Conservation (phyloP, 2,888 invertebrate species). For the Drosophila mercatorum region DNA sequence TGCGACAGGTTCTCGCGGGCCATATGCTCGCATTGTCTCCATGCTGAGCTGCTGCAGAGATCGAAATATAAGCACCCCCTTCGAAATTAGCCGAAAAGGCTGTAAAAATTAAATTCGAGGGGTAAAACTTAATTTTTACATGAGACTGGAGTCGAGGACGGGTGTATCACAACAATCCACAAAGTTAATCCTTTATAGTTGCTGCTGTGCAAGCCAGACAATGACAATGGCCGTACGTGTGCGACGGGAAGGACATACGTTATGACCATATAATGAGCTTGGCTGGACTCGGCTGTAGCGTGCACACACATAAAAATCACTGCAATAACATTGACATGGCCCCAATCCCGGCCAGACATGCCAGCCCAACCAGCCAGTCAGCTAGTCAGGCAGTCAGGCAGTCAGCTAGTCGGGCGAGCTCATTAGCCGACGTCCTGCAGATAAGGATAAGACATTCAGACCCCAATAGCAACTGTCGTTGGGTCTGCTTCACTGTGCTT, state of each 20-base stretch:
- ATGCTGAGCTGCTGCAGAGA: not conserved
- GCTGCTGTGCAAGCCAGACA: conserved; percentile 34
- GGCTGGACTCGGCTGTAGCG: conserved; percentile 47
- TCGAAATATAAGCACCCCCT: conserved; percentile 3
- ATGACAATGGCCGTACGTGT: conserved; percentile 46
- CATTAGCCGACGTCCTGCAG: conserved; percentile 71
- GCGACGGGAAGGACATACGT: conserved; percentile 50
- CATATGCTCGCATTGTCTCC: conserved; percentile 60
- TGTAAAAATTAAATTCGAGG: conserved; percentile 60
- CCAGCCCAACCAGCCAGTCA: conserved; percentile 19
- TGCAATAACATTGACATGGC: conserved; percentile 75
- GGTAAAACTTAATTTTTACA: conserved; percentile 64
- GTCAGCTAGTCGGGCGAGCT: conserved; percentile 52
- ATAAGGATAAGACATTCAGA: conserved; percentile 61
- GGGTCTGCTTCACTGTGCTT: not conserved
- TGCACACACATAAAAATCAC: conserved; percentile 60
- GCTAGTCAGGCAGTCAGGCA: conserved; percentile 14
- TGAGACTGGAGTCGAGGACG: conserved; percentile 6
- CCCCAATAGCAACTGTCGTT: conserved; percentile 39
- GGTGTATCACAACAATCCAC: conserved; percentile 47
- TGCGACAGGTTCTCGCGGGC: conserved; percentile 55
- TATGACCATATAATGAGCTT: conserved; percentile 83
- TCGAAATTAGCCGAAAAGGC: conserved; percentile 60
- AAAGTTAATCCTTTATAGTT: conserved; percentile 73
- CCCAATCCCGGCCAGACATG: conserved; percentile 37